Base-by-base conservation (phyloP, 2,888 invertebrate genomes). In the Masnerella sp. region DNA sequence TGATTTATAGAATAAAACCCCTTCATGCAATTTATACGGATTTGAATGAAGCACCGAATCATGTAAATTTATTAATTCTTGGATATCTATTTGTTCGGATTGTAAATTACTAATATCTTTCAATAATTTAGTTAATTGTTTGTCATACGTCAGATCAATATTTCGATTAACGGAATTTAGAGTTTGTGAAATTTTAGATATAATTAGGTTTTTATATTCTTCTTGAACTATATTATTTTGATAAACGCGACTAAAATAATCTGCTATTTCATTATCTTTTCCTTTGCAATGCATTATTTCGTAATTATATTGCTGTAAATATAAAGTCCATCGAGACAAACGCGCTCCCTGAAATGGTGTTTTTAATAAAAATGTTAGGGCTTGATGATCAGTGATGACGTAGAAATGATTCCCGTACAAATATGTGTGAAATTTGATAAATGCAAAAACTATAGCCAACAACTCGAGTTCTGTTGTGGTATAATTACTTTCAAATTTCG, bases 381-480 rank as follows among this genome's bases (percentile, higher is more conserved):
- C 11, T n/a, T 59, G 34, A 32, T 59, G 59, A 32, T 43, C 59
- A 11, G 32, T 59, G 1, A 34, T 34, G 8, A 43, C 43, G 1
- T 12, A 14, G 22, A 45, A 45, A 5, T 17, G 15, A 12, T 11
- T 45, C 9, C 45, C 59, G 22, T 15, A 30, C 20, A 59, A 12
- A 15, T 28, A 59, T 8, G 9, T 18, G 8, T 28, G 15, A 43
- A 58, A 58, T 43, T 42, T 42, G 5, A 12, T 5, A 14, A 45
- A 28, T 12, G 45, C 45, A 12, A 25, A 45, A 14, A 28, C 28
- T 5, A 45, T 14, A 5, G 45, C 45, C 18, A 58, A 18, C 9
- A 58, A 12, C n/a, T 52, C 52, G 2, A 52, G n/a, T 36, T 52
- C 52, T n/a, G 52, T 52, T 17, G 36, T 32, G 3, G 52, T 17